Evolutionary conservation across 2,888 invertebrate genomes (phyloP), one percentile per base, ranked within the genome.

Genomic region (Anorthoa munda): DNA sequence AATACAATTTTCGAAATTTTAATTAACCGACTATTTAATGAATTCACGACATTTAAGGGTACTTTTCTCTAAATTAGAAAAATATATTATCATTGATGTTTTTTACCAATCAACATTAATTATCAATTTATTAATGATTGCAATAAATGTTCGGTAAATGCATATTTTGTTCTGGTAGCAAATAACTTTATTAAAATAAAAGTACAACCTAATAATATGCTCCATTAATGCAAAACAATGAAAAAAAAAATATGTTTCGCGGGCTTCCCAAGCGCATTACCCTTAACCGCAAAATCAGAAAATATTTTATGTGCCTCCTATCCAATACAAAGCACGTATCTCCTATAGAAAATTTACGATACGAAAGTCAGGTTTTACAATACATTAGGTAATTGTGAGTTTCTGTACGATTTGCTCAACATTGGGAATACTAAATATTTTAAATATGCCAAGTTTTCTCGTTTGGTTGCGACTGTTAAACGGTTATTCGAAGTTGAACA

Each of bases 341-440:
- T 72, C n/a, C 58, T 66, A 70, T 77, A 72, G 65, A 71, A 72
- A 75, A 85, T 85, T 81, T 85, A 87, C 70, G 83, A 87, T 71
- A 69, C 59, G 21, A 83, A 81, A 81, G 56, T 82, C 77, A 75
- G 72, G 75, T 74, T 85, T 83, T 79, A 85, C 87, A 85, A 81
- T 77, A 87, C 87, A 85, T 85, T 82, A 85, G 71, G 78, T 86
- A 85, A 86, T 86, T 82, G 78, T 75, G 67, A 72, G 77, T 75
- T 77, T 85, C 72, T 74, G 55, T 81, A 51, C 72, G 75, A 79
- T 77, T 72, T 74, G 56, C 74, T 72, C 61, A 69, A 73, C 58
- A 72, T 64, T 60, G 55, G 2, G 56, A 45, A 63, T 66, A 64
- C 72, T 64, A 75, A 75, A 72, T 81, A 76, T 72, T 81, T 76